These are phyloP conservation scores for Pseudorasbora parva DNA, from an alignment of 2,113 vertebrate genomes.

Conservation along the genomic window DNA sequence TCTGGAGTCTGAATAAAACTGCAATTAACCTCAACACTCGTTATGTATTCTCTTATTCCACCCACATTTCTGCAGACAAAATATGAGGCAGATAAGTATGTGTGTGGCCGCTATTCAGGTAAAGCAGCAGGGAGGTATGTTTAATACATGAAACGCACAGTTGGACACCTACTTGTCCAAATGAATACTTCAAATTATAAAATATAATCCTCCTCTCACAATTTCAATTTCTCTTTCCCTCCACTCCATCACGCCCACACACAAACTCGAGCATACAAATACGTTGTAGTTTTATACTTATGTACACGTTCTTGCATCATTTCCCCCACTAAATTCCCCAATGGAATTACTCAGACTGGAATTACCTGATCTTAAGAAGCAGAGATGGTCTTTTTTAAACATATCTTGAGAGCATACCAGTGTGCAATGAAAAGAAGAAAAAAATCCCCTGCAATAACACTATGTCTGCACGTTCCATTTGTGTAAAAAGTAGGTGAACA, in stretches of 20 bases:
- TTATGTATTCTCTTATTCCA: not conserved
- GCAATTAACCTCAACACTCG: not conserved
- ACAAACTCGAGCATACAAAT: conserved; percentile 25
- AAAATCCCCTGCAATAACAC: conserved; percentile 17
- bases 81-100: not conserved
- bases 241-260: conserved; percentile 36
- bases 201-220: conserved; percentile 40
- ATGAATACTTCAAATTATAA: conserved; percentile 43
- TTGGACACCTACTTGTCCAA: conserved; percentile 17
- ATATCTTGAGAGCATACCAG: conserved; percentile 1
- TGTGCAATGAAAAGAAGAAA: not conserved
- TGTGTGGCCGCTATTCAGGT: conserved; percentile 5
- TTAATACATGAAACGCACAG: conserved; percentile 43
- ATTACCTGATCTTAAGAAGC: conserved; percentile 11
- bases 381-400: conserved; percentile 20
- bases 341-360: not conserved
- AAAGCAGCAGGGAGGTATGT: conserved; percentile 11
- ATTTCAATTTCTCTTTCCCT: conserved; percentile 37
- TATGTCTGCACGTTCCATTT: not conserved
- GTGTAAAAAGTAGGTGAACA: conserved; percentile 31
- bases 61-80: conserved; percentile 15
- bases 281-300: conserved; percentile 15
- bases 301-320: conserved; percentile 8
- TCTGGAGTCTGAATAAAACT: not conserved
- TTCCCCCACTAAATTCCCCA: not conserved